Percentiles rank a stretch among this genome's conserved stretches.
These are phyloP conservation scores for Oscheius sp. DNA, from an alignment of 2,888 invertebrate species.

Conservation along the genomic window DNA sequence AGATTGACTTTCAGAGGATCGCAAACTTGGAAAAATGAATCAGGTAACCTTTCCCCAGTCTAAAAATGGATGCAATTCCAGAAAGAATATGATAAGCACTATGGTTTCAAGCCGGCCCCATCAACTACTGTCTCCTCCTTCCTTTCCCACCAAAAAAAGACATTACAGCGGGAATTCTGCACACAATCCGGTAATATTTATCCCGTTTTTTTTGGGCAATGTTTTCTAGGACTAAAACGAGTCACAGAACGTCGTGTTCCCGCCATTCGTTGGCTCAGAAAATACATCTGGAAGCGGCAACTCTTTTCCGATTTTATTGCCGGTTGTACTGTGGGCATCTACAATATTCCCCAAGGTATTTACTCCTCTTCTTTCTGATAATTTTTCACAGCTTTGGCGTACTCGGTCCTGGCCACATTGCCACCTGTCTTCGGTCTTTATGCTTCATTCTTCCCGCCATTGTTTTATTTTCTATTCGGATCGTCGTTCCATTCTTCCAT, in stretches of 20 bases:
- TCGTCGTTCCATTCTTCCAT: slow-evolving; percentile 52
- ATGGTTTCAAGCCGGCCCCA: slow-evolving; percentile 36
- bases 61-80: slow-evolving; percentile 27
- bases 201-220: not conserved
- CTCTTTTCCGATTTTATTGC: slow-evolving; percentile 83
- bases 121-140: slow-evolving; percentile 12
- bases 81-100: slow-evolving; percentile 45
- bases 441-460: slow-evolving; percentile 90
- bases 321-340: slow-evolving; percentile 87
- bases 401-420: slow-evolving; percentile 76
- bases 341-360: slow-evolving; percentile 88
- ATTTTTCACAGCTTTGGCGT: slow-evolving; percentile 75
- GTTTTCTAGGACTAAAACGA: slow-evolving; percentile 11
- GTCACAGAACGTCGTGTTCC: slow-evolving; percentile 54
- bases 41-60: slow-evolving; percentile 34
- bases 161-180: slow-evolving; percentile 11
- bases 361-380: slow-evolving; percentile 16
- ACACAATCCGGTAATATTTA: not conserved
- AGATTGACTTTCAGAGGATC: not conserved
- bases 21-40: slow-evolving; percentile 33
- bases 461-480: slow-evolving; percentile 81
- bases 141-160: not conserved
- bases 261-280: slow-evolving; percentile 60
- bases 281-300: slow-evolving; percentile 57
- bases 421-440: slow-evolving; percentile 79